Evolutionary conservation across 2,113 vertebrate species (phyloP), one percentile per base, ranked within the genome.

Genomic region (Hiodon alosoides): DNA sequence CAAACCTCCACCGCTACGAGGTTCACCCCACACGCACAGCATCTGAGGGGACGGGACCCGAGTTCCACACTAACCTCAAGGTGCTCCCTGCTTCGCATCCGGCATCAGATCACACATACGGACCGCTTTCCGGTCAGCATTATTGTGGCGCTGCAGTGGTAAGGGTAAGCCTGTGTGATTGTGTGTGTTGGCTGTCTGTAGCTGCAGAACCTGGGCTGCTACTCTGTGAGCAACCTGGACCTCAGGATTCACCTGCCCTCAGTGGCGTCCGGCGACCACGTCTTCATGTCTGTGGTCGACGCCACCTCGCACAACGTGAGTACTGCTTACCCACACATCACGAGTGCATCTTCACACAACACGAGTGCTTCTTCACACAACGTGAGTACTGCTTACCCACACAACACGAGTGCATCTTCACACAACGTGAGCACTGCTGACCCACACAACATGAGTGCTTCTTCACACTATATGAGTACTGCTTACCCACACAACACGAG

Each of bases 151-250:
- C 50, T 46, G 13, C 17, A 46, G 53, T 16, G 14, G 7, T 51
- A 47, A 50, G 31, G 57, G 17, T 58, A 17, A 14, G 6, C 11
- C 48, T 70, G 57, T 64, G 50, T 78, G 13, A 2, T 50, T 59
- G 11, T 7, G 5, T 60, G 31, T 69, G 6, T 2, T 80, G 74
- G 68, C 17, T 76, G 2, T 67, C 8, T 65, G 53, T 79, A 98
- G 96, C 86, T 98, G 59, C 96, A 94, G 83, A 98, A 98, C 72
- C 88, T 94, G 0, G 96, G 94, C 76, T 98, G 96, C 72, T 98
- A 94, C 73, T 78, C 86, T 0, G 79, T 94, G 70, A 87, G 75
- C 46, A 91, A 94, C 7, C 67, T 98, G 83, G 87, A 93, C 76
- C 74, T 98, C 69, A 86, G 74, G 54, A 83, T 97, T 72, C 80